Evolutionary conservation across 1,140 invertebrate genomes (phyloP).

Genomic region (Zophobas atratus): DNA sequence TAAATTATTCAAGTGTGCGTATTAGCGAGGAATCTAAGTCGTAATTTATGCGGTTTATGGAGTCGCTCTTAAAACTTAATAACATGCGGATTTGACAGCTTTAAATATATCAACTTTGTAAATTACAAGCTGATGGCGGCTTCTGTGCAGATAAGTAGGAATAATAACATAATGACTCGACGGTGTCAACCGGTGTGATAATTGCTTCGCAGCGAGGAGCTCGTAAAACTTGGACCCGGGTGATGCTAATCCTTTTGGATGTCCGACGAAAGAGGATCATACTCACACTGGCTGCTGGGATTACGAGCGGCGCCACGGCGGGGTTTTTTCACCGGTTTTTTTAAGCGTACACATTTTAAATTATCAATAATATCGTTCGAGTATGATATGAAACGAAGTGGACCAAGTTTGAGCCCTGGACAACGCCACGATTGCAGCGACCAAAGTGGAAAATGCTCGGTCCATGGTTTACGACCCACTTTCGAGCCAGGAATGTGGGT

Average conservation of each 20-base stretch:
- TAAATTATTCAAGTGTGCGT: conserved; percentile 37
- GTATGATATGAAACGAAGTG: too few relatives aligned
- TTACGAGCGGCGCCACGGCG: too few relatives aligned
- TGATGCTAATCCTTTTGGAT: not conserved
- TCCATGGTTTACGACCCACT: not conserved
- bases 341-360: too few relatives aligned
- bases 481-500: conserved; percentile 30
- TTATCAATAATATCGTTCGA: too few relatives aligned
- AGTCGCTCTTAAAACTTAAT: conserved; percentile 38
- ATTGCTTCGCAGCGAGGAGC: not conserved
- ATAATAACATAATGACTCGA: conserved; percentile 34
- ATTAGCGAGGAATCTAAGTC: conserved; percentile 35
- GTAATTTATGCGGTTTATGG: conserved; percentile 27
- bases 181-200: conserved; percentile 11
- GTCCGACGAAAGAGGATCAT: not conserved
- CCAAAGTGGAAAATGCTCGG: too few relatives aligned
- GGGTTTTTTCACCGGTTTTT: too few relatives aligned
- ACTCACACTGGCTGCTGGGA: not conserved
- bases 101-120: conserved; percentile 25
- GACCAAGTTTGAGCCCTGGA: too few relatives aligned
- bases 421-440: too few relatives aligned
- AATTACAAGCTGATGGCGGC: conserved; percentile 41
- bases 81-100: conserved; percentile 41
- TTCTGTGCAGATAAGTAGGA: conserved; percentile 35
- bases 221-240: conserved; percentile 1